Evolutionary conservation across 2,113 vertebrate genomes (phyloP).

Genomic region (Platycercus adscitus): DNA sequence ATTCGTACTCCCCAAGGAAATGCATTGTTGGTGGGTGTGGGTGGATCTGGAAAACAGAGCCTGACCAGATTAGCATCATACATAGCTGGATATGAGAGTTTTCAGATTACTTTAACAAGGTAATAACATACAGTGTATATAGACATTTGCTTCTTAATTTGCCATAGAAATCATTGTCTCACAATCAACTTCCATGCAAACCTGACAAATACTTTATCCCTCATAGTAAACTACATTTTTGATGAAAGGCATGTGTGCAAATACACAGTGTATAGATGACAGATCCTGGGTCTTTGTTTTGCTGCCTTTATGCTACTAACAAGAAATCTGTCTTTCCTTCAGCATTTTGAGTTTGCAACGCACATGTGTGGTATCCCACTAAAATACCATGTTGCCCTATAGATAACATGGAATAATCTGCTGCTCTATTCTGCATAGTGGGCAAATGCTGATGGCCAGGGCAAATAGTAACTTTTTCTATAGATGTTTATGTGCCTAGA

Average conservation of each 20-base stretch:
- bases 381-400: background rate
- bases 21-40: slow-evolving; percentile 85
- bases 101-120: slow-evolving; percentile 86
- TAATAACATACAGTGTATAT: background rate
- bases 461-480: background rate
- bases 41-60: slow-evolving; percentile 87
- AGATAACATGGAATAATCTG: background rate
- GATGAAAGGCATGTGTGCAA: background rate
- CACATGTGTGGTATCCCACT: background rate
- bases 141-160: background rate
- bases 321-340: background rate
- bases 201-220: background rate
- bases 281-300: background rate
- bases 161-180: background rate
- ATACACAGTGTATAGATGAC: background rate
- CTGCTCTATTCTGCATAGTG: background rate
- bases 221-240: background rate
- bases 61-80: slow-evolving; percentile 82
- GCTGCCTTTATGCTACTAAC: background rate
- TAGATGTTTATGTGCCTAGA: background rate
- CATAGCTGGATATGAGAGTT: slow-evolving; percentile 84
- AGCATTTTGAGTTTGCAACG: background rate
- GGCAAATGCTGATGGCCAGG: background rate
- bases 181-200: background rate
- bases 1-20: slow-evolving; percentile 83